These are phyloP conservation scores for Tyrannus savana DNA, from an alignment of 2,113 vertebrate genomes.

Conservation along the genomic window DNA sequence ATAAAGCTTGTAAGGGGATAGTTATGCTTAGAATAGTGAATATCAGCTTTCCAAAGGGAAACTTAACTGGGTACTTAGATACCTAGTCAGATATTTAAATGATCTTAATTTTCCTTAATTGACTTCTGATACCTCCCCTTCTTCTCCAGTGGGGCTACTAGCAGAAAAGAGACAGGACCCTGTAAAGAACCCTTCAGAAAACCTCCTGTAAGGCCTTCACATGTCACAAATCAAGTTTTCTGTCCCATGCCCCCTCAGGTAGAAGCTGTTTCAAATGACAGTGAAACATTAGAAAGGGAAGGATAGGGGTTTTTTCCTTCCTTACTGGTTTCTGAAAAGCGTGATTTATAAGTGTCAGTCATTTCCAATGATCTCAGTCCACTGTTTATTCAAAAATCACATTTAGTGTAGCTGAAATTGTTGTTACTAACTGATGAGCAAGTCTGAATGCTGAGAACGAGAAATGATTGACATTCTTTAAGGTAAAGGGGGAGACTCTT, in stretches of 20 bases:
- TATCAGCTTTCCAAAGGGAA: neutral
- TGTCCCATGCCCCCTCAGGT: neutral
- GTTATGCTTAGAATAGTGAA: neutral
- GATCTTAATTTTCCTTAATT: neutral
- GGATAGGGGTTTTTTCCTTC: neutral
- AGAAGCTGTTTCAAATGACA: constrained; percentile 46
- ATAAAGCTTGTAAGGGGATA: neutral
- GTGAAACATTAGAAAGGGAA: constrained; percentile 19
- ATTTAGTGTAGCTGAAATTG: constrained; percentile 63
- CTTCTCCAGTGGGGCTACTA: neutral
- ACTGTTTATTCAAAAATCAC: constrained; percentile 69
- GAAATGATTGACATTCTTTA: constrained; percentile 71
- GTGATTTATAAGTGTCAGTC: constrained; percentile 64
- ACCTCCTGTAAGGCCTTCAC: neutral
- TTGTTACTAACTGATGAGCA: constrained; percentile 69
- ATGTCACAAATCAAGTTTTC: neutral
- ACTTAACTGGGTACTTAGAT: neutral
- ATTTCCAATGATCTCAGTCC: constrained; percentile 49
- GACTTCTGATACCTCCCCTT: neutral
- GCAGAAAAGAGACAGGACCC: neutral
- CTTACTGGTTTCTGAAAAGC: neutral
- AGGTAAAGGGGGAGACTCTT: constrained; percentile 59
- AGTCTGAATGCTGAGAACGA: constrained; percentile 61
- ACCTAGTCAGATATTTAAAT: neutral
- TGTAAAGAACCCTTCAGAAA: neutral